Evolutionary conservation across 2,113 vertebrate species (phyloP).

Genomic region (Oxyruncus cristatus): DNA sequence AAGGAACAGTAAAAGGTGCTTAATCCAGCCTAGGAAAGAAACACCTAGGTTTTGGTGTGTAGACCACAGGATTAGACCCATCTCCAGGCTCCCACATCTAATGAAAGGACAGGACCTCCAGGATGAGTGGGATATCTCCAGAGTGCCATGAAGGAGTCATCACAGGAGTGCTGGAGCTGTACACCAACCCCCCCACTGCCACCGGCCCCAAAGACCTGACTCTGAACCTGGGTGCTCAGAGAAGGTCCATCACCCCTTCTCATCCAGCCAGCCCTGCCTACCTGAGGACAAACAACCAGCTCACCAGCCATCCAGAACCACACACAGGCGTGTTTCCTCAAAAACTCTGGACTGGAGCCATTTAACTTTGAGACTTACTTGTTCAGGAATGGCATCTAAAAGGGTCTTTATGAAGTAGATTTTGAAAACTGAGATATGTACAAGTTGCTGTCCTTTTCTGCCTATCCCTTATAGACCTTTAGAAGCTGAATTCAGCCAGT

Average conservation of each 20-base stretch:
- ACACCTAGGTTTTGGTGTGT: too few species aligned
- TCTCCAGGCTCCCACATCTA: background rate
- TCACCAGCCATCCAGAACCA: background rate
- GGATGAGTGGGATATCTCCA: rapidly evolving
- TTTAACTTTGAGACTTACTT: background rate
- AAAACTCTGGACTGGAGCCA: background rate
- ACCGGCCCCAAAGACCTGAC: background rate
- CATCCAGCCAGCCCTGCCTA: background rate
- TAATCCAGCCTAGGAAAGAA: background rate
- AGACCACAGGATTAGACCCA: background rate
- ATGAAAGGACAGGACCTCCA: background rate
- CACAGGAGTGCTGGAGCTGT: background rate
- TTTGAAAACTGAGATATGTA: background rate
- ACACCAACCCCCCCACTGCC: rapidly evolving
- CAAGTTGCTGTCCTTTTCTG: background rate
- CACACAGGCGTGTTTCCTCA: background rate
- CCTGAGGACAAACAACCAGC: too few species aligned
- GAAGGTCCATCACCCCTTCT: background rate
- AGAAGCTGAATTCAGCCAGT: background rate
- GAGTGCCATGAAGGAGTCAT: background rate
- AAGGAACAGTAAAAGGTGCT: background rate
- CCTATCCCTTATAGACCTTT: background rate
- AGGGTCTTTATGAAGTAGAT: background rate
- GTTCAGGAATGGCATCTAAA: background rate
- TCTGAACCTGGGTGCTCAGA: rapidly evolving